Base-by-base conservation (phyloP, 2,888 invertebrate genomes). In the Meliscaeva auricollis region DNA sequence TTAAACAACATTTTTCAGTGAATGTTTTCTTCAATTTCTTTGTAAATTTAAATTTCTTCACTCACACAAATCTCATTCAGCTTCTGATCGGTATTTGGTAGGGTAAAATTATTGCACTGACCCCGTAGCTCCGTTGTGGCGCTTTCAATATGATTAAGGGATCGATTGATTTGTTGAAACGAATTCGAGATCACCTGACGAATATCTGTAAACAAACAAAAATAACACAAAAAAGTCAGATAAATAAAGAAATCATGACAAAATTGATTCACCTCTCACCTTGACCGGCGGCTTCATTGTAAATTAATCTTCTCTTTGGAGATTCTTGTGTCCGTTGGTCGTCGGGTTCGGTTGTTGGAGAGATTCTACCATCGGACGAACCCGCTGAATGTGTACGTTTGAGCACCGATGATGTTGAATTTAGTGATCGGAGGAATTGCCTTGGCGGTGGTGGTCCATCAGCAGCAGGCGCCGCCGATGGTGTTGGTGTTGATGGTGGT, bases 51-150 rank as follows among this genome's bases (percentile, higher is more conserved):
- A 38, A 38, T 38, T 9, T 9, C 9, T 1, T 11, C 13, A 88
- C 90, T 87, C 76, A 92, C 92, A 89, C 92, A 89, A 56, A 92
- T 89, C 87, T 91, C 91, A 72, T 91, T 89, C 69, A 91, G 87
- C 68, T 91, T 90, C 76, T 90, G 89, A 76, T 89, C 90, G 26
- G 91, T 89, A 79, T 90, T 88, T 13, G 91, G 89, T 75, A 92
- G 82, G 74, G 90, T 90, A 66, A 89, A 91, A 8, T 85, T 89
- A 75, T 89, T 90, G 70, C 89, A 88, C 81, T 91, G 91, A 68
- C 90, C 91, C 54, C 90, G 87, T 83, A 92, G 87, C 81, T 91
- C 91, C 15, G 89, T 90, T 15, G 91, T 90, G 54, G 89, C 90
- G 50, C 89, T 90, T 44, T 90, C 89, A 77, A 92, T 91, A 69